Percentiles rank a stretch among this genome's conserved stretches.
Conservation (phyloP, 2,797 vertebrate genomes). For the Oreochromis grahami region DNA sequence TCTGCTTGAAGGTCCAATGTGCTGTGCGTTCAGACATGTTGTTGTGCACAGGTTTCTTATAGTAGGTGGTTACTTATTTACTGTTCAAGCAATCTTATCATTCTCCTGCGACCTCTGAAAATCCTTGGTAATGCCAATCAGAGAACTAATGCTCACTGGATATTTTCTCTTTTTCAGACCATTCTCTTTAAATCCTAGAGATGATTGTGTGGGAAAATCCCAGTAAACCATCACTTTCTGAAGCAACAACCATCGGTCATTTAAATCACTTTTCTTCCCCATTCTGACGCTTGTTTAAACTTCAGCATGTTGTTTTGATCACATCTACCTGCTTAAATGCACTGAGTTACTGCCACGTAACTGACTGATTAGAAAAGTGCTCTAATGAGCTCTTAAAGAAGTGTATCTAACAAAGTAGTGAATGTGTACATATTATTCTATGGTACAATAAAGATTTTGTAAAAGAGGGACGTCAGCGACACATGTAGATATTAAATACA, state of each 20-base stretch:
- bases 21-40: background rate
- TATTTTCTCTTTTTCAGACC: background rate
- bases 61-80: background rate
- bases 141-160: background rate
- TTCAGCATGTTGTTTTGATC: background rate
- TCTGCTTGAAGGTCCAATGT: background rate
- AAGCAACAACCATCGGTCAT: background rate
- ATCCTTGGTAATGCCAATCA: background rate
- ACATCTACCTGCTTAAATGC: background rate
- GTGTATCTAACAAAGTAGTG: background rate
- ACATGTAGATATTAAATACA: slow-evolving; percentile 14
- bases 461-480: background rate
- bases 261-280: background rate
- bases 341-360: background rate
- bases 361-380: background rate
- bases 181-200: background rate
- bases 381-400: background rate
- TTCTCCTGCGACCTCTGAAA: background rate
- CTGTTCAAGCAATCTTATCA: background rate
- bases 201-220: background rate
- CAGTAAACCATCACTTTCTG: background rate
- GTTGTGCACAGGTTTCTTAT: background rate
- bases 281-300: background rate
- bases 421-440: background rate
- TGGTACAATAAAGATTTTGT: background rate